phyloP scores from a whole-genome alignment of 2,888 invertebrate species.

The Drosophila cracens region DNA sequence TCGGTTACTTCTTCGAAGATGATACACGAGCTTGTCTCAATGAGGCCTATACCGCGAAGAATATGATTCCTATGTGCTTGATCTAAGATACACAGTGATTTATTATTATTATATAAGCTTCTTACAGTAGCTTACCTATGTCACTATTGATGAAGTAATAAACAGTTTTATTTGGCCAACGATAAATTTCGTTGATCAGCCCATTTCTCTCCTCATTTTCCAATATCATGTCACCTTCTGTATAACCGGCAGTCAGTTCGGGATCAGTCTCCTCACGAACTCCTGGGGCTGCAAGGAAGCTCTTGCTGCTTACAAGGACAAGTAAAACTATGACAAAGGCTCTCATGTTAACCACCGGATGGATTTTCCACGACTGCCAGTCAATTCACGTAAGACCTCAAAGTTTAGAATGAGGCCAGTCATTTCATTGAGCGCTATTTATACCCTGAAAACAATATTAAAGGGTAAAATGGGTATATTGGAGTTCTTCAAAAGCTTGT shows the following conservation, averaged over 20 bases:
- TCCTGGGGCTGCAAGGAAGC: slow-evolving; percentile 20
- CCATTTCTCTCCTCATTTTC: slow-evolving; percentile 86
- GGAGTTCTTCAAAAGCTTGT: not conserved
- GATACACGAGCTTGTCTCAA: slow-evolving; percentile 90
- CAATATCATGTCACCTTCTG: slow-evolving; percentile 91
- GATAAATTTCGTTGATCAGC: slow-evolving; percentile 85
- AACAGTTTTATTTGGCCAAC: slow-evolving; percentile 89
- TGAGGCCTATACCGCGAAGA: slow-evolving; percentile 89
- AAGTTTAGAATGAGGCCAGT: not conserved
- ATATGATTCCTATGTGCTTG: slow-evolving; percentile 87
- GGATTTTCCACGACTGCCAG: slow-evolving; percentile 20
- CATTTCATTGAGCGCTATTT: slow-evolving; percentile 15
- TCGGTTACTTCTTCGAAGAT: slow-evolving; percentile 88
- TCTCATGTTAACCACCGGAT: slow-evolving; percentile 40
- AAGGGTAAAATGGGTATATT: not conserved
- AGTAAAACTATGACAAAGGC: slow-evolving; percentile 9
- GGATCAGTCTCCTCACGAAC: slow-evolving; percentile 86
- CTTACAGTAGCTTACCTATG: slow-evolving; percentile 38
- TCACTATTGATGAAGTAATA: slow-evolving; percentile 86
- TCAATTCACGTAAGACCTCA: not conserved
- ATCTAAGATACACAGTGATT: slow-evolving; percentile 56
- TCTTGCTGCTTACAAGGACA: slow-evolving; percentile 4
- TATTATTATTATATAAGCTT: not conserved
- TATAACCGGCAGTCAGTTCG: slow-evolving; percentile 90
- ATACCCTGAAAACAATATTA: not conserved